phyloP scores from a whole-genome alignment of 2,888 invertebrate genomes.

The Barypeithes pellucidus region DNA sequence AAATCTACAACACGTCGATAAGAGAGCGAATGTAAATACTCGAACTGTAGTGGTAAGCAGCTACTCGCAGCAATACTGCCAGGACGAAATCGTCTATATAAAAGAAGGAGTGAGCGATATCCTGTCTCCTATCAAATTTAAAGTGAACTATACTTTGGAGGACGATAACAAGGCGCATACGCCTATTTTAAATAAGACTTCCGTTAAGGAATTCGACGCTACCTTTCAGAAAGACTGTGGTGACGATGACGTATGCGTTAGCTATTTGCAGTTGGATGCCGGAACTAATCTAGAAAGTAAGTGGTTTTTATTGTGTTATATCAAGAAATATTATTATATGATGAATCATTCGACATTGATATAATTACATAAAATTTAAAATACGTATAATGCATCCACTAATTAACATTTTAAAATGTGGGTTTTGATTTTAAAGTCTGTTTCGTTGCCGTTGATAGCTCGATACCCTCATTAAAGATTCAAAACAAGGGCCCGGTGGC shows the following conservation, averaged over 20 bases:
- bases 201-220: slow-evolving; percentile 85
- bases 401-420: no score
- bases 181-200: slow-evolving; percentile 92
- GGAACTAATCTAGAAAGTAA: slow-evolving; percentile 70
- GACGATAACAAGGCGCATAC: slow-evolving; percentile 80
- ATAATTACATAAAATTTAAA: no score
- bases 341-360: no score
- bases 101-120: slow-evolving; percentile 92
- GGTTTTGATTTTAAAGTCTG: no score
- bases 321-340: no score
- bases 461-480: no score
- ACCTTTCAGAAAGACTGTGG: slow-evolving; percentile 95
- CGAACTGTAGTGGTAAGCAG: slow-evolving; percentile 68
- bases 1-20: slow-evolving; percentile 72
- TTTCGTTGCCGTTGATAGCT: no score
- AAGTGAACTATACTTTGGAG: slow-evolving; percentile 85
- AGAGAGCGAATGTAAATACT: slow-evolving; percentile 64
- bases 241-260: slow-evolving; percentile 88
- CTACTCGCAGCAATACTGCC: slow-evolving; percentile 72
- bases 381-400: no score
- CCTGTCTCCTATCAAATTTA: slow-evolving; percentile 81
- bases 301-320: slow-evolving; percentile 57
- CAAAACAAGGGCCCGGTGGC: no score
- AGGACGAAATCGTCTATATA: slow-evolving; percentile 86
- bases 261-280: slow-evolving; percentile 82